Base-by-base conservation (phyloP, 2,888 invertebrate species). In the Cerastis rubricosa region DNA sequence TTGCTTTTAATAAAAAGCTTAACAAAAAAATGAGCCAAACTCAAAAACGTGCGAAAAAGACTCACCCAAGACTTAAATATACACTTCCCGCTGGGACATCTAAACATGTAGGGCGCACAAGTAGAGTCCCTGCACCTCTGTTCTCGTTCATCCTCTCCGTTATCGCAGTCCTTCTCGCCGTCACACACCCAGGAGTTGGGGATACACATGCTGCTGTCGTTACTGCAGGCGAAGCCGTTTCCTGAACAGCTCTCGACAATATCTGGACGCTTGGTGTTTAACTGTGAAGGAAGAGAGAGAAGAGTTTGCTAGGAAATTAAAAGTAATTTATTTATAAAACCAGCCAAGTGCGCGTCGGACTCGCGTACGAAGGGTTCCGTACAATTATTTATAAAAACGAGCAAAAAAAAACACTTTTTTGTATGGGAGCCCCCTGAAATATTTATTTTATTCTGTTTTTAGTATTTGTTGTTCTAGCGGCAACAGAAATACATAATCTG, bases 101-200 rank as follows among this genome's bases (percentile, higher is more conserved):
- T 95, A 91, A 98, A 98, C 97, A 98, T 98, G 93, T 97, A 97
- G 0, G 97, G 97, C n/a, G 97, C 97, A 88, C 98, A 98, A 0
- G 97, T 97, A 1, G 97, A 96, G 71, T 97, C 95, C n/a, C 95
- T 97, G 89, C 99, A 99, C 51, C 91, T 90, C 1, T 94, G 93
- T 76, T 97, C 97, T 0, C 89, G 91, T 93, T 99, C 99, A 91
- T 99, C 99, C 47, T 98, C 98, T 0, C 97, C 97, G 82, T 97
- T 97, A 0, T 95, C 93, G 89, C 99, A 99, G 93, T 99, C 99
- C n/a, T 96, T 94, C 87, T 98, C 98, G 14, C 98, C 98, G 93
- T 99, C 99, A 94, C 99, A 99, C 61, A 97, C 97, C 97, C 98
- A 98, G 29, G 98, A 97, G 88, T 97, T 96, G 65, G 98, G 98